These are phyloP conservation scores for Acanthoscelides obtectus DNA, from an alignment of 2,888 invertebrate species.

Conservation along the genomic window DNA sequence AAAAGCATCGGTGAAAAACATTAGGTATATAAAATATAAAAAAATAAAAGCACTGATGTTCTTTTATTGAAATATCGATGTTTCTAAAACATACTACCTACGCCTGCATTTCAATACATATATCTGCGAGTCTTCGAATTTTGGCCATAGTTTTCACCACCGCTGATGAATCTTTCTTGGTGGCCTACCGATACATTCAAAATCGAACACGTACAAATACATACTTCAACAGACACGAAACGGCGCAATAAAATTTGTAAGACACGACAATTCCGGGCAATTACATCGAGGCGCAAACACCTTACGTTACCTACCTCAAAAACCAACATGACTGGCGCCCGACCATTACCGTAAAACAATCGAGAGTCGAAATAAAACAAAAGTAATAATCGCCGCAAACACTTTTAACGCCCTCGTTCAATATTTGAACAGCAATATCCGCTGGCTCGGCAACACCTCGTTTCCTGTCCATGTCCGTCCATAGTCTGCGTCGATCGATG, in stretches of 20 bases:
- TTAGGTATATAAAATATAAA: too few relatives aligned
- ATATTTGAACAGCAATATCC: conserved; percentile 14
- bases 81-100: too few relatives aligned
- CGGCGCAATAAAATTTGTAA: neutral
- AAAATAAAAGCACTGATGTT: too few relatives aligned
- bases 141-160: too few relatives aligned
- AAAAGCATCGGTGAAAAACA: too few relatives aligned
- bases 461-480: conserved; percentile 7
- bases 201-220: neutral
- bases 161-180: too few relatives aligned
- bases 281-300: neutral
- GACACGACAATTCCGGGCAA: neutral
- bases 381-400: neutral
- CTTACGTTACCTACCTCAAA: neutral
- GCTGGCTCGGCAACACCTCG: conserved; percentile 7
- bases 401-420: conserved; percentile 8
- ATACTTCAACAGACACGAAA: neutral
- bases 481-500: neutral
- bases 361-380: neutral
- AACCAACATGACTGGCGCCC: neutral
- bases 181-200: neutral
- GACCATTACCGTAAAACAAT: neutral
- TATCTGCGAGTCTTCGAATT: too few relatives aligned
- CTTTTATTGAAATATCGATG: too few relatives aligned
- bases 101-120: too few relatives aligned